Base-by-base conservation (phyloP, 2,797 vertebrate species). In the Rhinatrema bivittatum region DNA sequence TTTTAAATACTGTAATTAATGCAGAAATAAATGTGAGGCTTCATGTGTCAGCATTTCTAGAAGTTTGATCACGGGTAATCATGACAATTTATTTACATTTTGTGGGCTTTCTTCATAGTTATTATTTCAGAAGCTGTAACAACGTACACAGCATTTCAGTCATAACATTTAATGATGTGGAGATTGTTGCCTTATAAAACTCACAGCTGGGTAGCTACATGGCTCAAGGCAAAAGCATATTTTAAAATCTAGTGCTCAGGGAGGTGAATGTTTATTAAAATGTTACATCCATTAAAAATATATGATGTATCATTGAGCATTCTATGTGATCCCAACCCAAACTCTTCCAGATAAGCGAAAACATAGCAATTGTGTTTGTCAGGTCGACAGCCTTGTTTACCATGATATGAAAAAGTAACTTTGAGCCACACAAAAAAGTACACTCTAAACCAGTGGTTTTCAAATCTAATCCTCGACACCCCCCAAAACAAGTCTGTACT, bases 191-290 rank as follows among this genome's bases (percentile, higher is more conserved):
- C 63, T 77, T 79, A 78, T 81, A 72, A 82, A 78, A 81, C 72
- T 80, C 81, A 84, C 82, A 85, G 84, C 81, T 82, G 81, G 81
- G 60, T 77, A 74, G 74, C 78, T 82, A 75, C 62, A 81, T 81
- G 65, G 79, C 84, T 86, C 76, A 81, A 81, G 79, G 81, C 82
- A 79, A 85, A 76, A 83, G 54, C 53, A 68, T 74, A 74, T 71
- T 79, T 76, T 64, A 67, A 76, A 76, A 73, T 39, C 58, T 55
- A 60, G 65, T 62, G 60, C 64, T 58, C 60, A 63, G 58, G 62
- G 55, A 74, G 51, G 53, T 43, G 51, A 54, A 63, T 76, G 72
- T 83, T 83, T 86, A 84, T 83, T 83, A 83, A 84, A 85, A 79
- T 69, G 80, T 78, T 78, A 58, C 72, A 61, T 63, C 60, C 66